phyloP scores from a whole-genome alignment of 1,140 invertebrate genomes.

The Neodiprion fabricii region DNA sequence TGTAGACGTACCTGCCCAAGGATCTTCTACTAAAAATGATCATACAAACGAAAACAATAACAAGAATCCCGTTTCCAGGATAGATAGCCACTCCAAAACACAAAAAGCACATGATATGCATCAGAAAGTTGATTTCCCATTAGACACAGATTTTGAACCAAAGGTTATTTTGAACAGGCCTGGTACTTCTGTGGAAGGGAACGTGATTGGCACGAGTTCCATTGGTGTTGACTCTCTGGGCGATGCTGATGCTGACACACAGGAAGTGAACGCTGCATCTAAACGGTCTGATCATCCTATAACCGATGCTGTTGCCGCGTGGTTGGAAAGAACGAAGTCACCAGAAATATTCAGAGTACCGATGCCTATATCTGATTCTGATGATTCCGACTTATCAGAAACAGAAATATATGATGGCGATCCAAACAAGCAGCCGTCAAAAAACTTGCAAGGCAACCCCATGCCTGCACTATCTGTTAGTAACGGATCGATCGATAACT shows the following conservation, averaged over 20 bases:
- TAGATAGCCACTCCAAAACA: neutral
- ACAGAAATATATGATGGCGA: conserved; percentile 35
- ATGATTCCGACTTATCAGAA: conserved; percentile 27
- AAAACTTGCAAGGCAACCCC: conserved; percentile 66
- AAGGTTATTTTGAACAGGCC: neutral
- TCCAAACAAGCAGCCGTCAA: conserved; percentile 51
- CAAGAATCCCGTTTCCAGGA: neutral
- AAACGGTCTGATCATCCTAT: conserved; percentile 48
- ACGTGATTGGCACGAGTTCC: neutral
- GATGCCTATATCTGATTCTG: conserved; percentile 31
- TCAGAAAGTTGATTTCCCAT: neutral
- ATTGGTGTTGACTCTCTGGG: neutral
- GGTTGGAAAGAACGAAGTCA: conserved; percentile 52
- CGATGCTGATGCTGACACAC: neutral
- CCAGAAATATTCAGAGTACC: conserved; percentile 40
- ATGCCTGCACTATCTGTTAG: conserved; percentile 65
- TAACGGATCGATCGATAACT: conserved; percentile 42
- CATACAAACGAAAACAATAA: too few relatives aligned
- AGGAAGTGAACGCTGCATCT: conserved; percentile 34
- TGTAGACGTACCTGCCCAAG: neutral
- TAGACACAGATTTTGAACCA: neutral
- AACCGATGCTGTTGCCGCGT: conserved; percentile 56
- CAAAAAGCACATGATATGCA: neutral
- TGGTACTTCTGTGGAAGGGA: neutral
- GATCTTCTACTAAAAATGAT: neutral